phyloP scores from a whole-genome alignment of 1,140 invertebrate genomes.

The Cataglyphis hispanica region DNA sequence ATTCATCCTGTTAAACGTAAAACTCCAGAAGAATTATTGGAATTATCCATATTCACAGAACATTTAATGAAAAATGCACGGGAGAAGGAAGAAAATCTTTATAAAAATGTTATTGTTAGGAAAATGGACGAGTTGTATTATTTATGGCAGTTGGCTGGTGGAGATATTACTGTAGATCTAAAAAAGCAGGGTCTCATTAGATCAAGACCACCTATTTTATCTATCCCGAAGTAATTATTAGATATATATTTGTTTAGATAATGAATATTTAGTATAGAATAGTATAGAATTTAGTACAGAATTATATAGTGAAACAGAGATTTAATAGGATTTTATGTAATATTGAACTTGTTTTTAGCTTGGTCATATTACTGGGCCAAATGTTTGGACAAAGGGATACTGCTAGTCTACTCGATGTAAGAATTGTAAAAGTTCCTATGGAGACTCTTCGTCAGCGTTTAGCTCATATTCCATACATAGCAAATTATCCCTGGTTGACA shows the following conservation, averaged over 20 bases:
- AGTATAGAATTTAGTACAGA: too few species aligned
- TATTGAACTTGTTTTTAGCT: slow-evolving; percentile 86
- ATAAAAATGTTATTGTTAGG: slow-evolving; percentile 87
- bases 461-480: slow-evolving; percentile 91
- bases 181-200: slow-evolving; percentile 96
- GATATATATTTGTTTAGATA: background rate
- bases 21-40: slow-evolving; percentile 88
- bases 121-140: slow-evolving; percentile 95
- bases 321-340: background rate
- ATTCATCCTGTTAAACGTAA: slow-evolving; percentile 89
- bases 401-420: slow-evolving; percentile 92
- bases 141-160: slow-evolving; percentile 97
- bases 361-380: slow-evolving; percentile 93
- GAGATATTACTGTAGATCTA: slow-evolving; percentile 96
- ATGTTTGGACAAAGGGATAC: slow-evolving; percentile 93
- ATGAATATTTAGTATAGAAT: too few species aligned
- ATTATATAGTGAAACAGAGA: slow-evolving; percentile 4
- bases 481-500: slow-evolving; percentile 93
- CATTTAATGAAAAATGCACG: slow-evolving; percentile 78
- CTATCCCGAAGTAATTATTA: slow-evolving; percentile 90
- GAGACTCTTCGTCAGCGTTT: slow-evolving; percentile 93
- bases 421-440: slow-evolving; percentile 93
- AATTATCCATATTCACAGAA: slow-evolving; percentile 85
- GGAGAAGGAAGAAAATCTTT: slow-evolving; percentile 78
- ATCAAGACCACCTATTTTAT: slow-evolving; percentile 92